A percentile compares a stretch with the other conserved stretches of the same genome.
Evolutionary conservation across 2,888 invertebrate species (phyloP).

Genomic region (Phymatocera aterrima): DNA sequence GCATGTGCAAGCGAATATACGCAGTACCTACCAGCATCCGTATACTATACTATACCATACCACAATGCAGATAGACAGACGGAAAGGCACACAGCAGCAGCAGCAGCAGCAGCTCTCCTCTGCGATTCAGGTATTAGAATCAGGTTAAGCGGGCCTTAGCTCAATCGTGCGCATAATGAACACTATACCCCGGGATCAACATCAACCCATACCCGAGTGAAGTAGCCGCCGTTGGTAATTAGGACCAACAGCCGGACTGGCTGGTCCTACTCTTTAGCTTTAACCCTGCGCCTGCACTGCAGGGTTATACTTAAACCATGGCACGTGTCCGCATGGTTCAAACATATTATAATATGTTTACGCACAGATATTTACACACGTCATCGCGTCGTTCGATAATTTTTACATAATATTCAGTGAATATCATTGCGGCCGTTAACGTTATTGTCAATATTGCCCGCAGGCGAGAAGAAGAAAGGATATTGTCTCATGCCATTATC

Average conservation of each 20-base stretch:
- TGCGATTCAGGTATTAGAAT: conserved; percentile 45
- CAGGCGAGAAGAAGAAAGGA: too few relatives aligned
- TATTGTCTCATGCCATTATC: too few relatives aligned
- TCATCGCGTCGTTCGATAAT: too few relatives aligned
- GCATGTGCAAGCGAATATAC: not conserved
- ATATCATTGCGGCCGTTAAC: too few relatives aligned
- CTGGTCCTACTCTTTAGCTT: not conserved
- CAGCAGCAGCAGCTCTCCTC: conserved; percentile 22
- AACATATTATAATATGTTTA: not conserved
- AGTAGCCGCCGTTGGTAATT: conserved; percentile 50
- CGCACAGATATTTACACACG: not conserved
- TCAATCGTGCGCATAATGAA: conserved; percentile 45
- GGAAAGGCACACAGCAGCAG: not conserved
- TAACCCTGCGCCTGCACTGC: not conserved
- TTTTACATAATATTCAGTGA: too few relatives aligned
- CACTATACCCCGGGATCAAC: conserved; percentile 37
- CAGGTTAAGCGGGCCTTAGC: conserved; percentile 46
- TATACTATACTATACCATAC: not conserved
- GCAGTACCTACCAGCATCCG: too few relatives aligned
- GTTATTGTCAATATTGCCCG: too few relatives aligned
- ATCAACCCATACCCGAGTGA: conserved; percentile 31
- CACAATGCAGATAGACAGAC: not conserved
- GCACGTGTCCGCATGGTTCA: conserved; percentile 27
- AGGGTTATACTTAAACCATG: conserved; percentile 39
- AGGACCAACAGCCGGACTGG: conserved; percentile 46